Base-by-base conservation (phyloP, 2,888 invertebrate genomes). In the Boloria euphrosyne region DNA sequence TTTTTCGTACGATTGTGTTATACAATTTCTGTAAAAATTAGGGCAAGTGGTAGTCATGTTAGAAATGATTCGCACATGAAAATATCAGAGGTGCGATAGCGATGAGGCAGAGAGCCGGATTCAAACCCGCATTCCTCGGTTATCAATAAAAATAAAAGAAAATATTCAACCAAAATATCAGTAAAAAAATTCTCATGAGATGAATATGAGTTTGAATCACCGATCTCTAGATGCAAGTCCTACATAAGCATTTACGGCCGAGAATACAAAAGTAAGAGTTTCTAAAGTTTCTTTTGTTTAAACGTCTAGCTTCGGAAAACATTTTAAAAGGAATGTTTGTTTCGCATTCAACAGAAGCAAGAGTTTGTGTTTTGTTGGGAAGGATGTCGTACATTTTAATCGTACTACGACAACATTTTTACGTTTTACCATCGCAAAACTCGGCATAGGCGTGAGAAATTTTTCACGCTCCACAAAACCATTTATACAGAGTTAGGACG, bases 321-420 rank as follows among this genome's bases (percentile, higher is more conserved):
- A 58, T 64, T 64, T 64, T n/a, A 51, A 64, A 58, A 64, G 58
- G 51, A 64, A 64, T 51, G 51, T 64, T 57, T 58, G 64, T 64
- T 17, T 58, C 51, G 50, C 57, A 51, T 57, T 18, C 57, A 63
- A 58, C 64, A 46, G 52, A 58, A 43, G 46, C 64, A 31, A 7
- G 49, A 57, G 46, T 64, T 58, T 58, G 52, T 52, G 27, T 59
- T 59, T 58, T 52, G 22, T 53, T 52, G 58, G 43, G 43, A 50
- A 44, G 50, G 57, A 57, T 52, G 58, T 65, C 64, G 58, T 65
- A 52, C 52, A 53, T 59, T 58, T 65, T 65, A 52, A 59, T 65
- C 31, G 51, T 18, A 52, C 52, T 46, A 58, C 51, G 18, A 65
- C 17, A 63, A 44, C 44, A 44, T 58, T 62, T 64, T 51, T 22